phyloP scores from a whole-genome alignment of 2,888 invertebrate species.

The Lysandra bellargus region DNA sequence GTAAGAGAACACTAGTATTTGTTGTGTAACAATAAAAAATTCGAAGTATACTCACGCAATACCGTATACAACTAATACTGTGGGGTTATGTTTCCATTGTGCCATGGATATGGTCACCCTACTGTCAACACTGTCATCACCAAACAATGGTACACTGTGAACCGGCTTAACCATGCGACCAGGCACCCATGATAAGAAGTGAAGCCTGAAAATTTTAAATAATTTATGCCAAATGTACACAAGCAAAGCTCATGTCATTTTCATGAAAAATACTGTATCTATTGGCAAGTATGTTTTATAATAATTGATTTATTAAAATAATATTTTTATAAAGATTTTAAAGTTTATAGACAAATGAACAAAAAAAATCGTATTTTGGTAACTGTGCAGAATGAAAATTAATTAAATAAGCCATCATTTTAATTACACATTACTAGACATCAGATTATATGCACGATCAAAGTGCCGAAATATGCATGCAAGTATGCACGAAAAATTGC shows the following conservation, averaged over 20 bases:
- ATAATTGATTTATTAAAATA: too few species aligned
- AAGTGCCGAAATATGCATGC: too few species aligned
- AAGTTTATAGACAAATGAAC: too few species aligned
- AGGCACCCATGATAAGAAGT: conserved; percentile 74
- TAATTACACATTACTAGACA: too few species aligned
- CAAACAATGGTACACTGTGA: conserved; percentile 81
- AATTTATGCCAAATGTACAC: not conserved
- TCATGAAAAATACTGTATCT: not conserved
- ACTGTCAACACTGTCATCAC: conserved; percentile 82
- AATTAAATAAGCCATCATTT: not conserved
- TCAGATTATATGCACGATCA: too few species aligned
- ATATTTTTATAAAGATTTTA: too few species aligned
- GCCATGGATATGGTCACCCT: conserved; percentile 82
- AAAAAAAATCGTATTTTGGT: too few species aligned
- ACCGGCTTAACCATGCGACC: conserved; percentile 63
- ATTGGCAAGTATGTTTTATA: too few species aligned
- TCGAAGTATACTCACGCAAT: conserved; percentile 65
- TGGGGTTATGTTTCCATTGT: conserved; percentile 82
- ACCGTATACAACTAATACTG: conserved; percentile 81
- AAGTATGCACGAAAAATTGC: too few species aligned
- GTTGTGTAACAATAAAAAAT: not conserved
- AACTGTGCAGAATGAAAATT: not conserved
- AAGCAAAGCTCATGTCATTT: not conserved
- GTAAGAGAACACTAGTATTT: too few species aligned
- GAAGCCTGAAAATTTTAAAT: conserved; percentile 52